Conservation (phyloP, 2,113 vertebrate genomes). For the Hassar affinis region DNA sequence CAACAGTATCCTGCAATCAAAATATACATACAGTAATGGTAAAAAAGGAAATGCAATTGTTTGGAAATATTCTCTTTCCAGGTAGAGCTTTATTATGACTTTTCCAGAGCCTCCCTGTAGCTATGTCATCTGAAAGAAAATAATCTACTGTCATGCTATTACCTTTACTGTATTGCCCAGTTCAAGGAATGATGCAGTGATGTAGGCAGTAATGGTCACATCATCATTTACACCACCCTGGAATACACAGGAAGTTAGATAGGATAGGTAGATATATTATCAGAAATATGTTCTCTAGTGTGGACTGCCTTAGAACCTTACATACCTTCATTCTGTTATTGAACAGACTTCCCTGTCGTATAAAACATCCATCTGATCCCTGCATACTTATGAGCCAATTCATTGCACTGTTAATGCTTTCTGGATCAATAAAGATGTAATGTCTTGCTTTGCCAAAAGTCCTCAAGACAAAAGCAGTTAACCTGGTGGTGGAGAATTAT, state of each 20-base stretch:
- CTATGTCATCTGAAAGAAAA: too few species aligned
- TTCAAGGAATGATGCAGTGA: slow-evolving; percentile 73
- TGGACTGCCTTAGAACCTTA: background rate
- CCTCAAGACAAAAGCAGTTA: slow-evolving; percentile 79
- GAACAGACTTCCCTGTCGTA: slow-evolving; percentile 69
- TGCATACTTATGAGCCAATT: slow-evolving; percentile 72
- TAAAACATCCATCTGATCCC: slow-evolving; percentile 72
- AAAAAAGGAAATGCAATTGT: too few species aligned
- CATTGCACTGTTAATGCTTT: slow-evolving; percentile 50
- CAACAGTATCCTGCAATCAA: slow-evolving; percentile 61
- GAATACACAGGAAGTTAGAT: slow-evolving; percentile 21
- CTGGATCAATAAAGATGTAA: slow-evolving; percentile 69
- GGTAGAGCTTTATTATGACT: too few species aligned
- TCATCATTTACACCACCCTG: slow-evolving; percentile 80
- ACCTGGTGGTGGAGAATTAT: slow-evolving; percentile 60
- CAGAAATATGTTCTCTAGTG: background rate
- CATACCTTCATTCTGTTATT: slow-evolving; percentile 77
- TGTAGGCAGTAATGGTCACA: slow-evolving; percentile 76
- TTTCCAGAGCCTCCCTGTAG: too few species aligned
- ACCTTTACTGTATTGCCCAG: slow-evolving; percentile 60
- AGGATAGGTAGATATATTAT: background rate
- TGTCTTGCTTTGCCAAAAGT: slow-evolving; percentile 59
- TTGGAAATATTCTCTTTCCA: too few species aligned
- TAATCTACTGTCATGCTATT: slow-evolving; percentile 9
- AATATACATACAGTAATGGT: background rate